Conservation (phyloP, 2,888 invertebrate genomes). For the Cylindroiulus punctatus region DNA sequence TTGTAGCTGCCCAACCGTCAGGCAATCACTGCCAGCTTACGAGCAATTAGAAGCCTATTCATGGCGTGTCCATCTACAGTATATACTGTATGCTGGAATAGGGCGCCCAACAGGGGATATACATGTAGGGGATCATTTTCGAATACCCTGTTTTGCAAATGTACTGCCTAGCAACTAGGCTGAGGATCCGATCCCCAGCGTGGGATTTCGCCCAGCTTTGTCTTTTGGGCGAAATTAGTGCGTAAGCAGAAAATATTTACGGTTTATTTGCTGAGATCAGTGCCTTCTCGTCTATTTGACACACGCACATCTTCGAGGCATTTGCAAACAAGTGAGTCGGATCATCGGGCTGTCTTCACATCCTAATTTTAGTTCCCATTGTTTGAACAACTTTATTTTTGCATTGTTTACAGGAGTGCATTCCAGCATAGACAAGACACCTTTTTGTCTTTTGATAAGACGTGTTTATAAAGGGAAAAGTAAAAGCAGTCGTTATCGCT, state of each 20-base stretch:
- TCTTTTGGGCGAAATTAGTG: background rate
- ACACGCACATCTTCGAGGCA: background rate
- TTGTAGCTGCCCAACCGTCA: no score
- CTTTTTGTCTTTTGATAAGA: constrained; percentile 18
- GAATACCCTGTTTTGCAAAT: background rate
- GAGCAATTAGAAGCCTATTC: no score
- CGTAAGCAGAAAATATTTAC: background rate
- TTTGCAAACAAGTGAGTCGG: background rate
- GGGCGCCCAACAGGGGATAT: no score
- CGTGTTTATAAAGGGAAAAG: constrained; percentile 2
- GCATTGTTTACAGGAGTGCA: constrained; percentile 18
- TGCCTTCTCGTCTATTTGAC: background rate
- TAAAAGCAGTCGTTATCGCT: constrained; percentile 9
- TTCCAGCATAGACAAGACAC: constrained; percentile 18
- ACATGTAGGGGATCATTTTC: no score
- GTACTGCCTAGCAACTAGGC: background rate
- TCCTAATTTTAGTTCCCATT: constrained; percentile 18
- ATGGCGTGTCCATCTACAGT: no score
- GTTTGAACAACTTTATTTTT: constrained; percentile 14
- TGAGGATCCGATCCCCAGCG: background rate
- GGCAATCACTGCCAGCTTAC: no score
- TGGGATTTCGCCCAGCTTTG: background rate
- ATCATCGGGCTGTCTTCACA: constrained; percentile 10
- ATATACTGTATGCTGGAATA: no score
- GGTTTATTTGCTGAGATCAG: constrained; percentile 18